A percentile compares a stretch with the other conserved stretches of the same genome.
Evolutionary conservation across 2,113 vertebrate genomes (phyloP).

Genomic region (Spermophilus dauricus): DNA sequence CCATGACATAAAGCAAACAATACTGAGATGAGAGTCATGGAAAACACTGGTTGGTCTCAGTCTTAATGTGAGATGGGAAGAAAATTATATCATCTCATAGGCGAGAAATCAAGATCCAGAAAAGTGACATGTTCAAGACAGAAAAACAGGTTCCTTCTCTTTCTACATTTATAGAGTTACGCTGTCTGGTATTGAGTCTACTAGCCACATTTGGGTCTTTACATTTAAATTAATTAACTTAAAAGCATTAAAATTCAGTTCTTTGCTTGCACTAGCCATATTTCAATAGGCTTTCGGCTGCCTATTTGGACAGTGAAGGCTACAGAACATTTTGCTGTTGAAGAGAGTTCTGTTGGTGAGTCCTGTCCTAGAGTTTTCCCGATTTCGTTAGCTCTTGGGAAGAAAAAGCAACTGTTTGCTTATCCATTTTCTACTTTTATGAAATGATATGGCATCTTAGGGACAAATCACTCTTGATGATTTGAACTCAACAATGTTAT

Average conservation of each 20-base stretch:
- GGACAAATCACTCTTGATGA: not conserved
- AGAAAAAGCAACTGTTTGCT: not conserved
- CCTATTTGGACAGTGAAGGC: not conserved
- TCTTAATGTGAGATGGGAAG: not conserved
- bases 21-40: not conserved
- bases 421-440: slow-evolving; percentile 31
- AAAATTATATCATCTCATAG: not conserved
- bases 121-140: not conserved
- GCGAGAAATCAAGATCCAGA: not conserved
- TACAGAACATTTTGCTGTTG: not conserved
- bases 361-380: fast-evolving
- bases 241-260: not conserved
- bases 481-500: not conserved
- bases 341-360: not conserved
- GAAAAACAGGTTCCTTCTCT: not conserved
- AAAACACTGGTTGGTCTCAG: not conserved
- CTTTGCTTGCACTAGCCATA: not conserved
- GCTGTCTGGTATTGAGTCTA: not conserved
- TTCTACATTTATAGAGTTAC: not conserved
- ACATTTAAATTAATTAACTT: not conserved
- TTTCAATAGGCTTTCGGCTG: not conserved
- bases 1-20: not conserved
- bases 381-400: not conserved
- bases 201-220: not conserved
- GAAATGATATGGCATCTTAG: not conserved